A percentile compares a stretch with the other conserved stretches of the same genome.
Conservation (phyloP, 2,888 invertebrate genomes). For the Mimumesa dahlbomi region DNA sequence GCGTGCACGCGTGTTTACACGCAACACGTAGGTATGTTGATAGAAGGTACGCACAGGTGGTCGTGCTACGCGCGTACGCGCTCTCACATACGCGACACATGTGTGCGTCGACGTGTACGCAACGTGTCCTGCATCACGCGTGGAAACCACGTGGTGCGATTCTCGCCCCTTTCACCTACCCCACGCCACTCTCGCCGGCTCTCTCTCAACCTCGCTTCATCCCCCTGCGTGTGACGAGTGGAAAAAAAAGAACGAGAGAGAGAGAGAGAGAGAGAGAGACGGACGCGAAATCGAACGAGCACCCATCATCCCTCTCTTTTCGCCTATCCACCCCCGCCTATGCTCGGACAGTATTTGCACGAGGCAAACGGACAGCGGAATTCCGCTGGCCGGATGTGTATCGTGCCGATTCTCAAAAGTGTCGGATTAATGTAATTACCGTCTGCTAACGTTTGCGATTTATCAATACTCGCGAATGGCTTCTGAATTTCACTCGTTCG, state of each 20-base stretch:
- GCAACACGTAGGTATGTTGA: slow-evolving; percentile 14
- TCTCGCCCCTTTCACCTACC: slow-evolving; percentile 53
- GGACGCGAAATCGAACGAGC: slow-evolving; percentile 39
- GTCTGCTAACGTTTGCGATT: slow-evolving; percentile 54
- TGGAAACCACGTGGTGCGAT: slow-evolving; percentile 62
- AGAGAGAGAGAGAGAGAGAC: slow-evolving; percentile 18
- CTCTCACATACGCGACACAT: not conserved
- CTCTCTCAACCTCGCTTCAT: slow-evolving; percentile 12
- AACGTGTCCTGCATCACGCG: slow-evolving; percentile 52
- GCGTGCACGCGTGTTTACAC: not conserved
- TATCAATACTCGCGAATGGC: slow-evolving; percentile 29
- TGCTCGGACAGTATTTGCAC: slow-evolving; percentile 50
- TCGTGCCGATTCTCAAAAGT: slow-evolving; percentile 45
- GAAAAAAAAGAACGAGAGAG: slow-evolving; percentile 17
- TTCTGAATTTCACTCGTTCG: too few species aligned
- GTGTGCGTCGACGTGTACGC: slow-evolving; percentile 5
- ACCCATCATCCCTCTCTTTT: slow-evolving; percentile 7
- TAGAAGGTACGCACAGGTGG: slow-evolving; percentile 25
- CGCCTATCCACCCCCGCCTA: not conserved
- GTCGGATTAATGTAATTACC: slow-evolving; percentile 65
- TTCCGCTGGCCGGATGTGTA: slow-evolving; percentile 58
- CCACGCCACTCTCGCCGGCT: slow-evolving; percentile 7
- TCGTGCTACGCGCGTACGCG: slow-evolving; percentile 10
- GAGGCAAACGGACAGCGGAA: slow-evolving; percentile 58
- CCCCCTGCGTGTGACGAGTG: slow-evolving; percentile 36